phyloP scores from a whole-genome alignment of 2,113 vertebrate species.

The Pogonocichla stellata region DNA sequence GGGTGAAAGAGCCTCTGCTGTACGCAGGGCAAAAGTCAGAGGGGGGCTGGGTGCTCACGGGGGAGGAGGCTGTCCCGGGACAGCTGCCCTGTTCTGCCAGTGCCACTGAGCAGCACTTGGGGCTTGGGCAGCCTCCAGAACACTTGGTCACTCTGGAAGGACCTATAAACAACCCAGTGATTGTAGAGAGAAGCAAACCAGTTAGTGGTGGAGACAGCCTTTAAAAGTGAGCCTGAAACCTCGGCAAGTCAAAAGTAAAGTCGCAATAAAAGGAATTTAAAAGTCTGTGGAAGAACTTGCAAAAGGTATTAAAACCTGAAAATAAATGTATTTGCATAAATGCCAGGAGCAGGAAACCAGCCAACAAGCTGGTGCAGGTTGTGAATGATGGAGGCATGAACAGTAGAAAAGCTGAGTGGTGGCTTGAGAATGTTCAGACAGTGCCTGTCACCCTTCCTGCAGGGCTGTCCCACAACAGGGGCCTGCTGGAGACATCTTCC shows the following conservation, averaged over 20 bases:
- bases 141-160: background rate
- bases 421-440: background rate
- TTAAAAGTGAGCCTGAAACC: background rate
- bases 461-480: background rate
- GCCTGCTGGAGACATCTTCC: background rate
- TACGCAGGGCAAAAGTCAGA: background rate
- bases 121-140: background rate
- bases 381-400: background rate
- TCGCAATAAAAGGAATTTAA: background rate
- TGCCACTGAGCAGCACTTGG: background rate
- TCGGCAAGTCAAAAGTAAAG: background rate
- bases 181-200: background rate
- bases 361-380: background rate
- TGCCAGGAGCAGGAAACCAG: background rate
- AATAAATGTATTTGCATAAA: background rate
- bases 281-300: background rate
- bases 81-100: background rate
- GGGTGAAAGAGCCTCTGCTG: background rate
- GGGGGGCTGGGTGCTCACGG: background rate
- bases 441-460: background rate
- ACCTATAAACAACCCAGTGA: background rate
- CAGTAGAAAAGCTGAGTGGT: background rate
- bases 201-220: background rate
- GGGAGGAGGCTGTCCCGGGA: background rate
- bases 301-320: background rate